These are phyloP conservation scores for Amphipyra tragopoginis DNA, from an alignment of 2,888 invertebrate species.

Conservation along the genomic window DNA sequence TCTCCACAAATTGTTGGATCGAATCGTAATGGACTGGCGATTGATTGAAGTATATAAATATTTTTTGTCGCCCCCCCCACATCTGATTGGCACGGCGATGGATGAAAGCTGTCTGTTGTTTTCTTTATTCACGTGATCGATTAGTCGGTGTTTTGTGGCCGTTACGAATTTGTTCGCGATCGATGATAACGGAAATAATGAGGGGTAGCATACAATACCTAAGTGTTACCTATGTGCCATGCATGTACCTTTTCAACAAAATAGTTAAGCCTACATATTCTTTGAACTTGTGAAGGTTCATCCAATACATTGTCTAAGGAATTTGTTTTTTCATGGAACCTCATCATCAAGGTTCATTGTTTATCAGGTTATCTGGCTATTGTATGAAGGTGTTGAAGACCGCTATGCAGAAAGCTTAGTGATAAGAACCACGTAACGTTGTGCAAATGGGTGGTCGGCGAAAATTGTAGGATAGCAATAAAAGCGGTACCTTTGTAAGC, in stretches of 20 bases:
- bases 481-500: slow-evolving; percentile 77
- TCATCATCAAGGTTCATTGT: slow-evolving; percentile 49
- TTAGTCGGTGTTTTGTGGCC: slow-evolving; percentile 44
- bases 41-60: slow-evolving; percentile 80
- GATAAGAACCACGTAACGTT: slow-evolving; percentile 74
- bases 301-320: slow-evolving; percentile 7
- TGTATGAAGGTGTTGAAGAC: slow-evolving; percentile 61
- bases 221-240: slow-evolving; percentile 23
- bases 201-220: slow-evolving; percentile 39
- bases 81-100: slow-evolving; percentile 86
- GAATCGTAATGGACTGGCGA: slow-evolving; percentile 83
- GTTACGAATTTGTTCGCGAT: slow-evolving; percentile 59
- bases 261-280: slow-evolving; percentile 14
- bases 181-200: slow-evolving; percentile 54
- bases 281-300: slow-evolving; percentile 12
- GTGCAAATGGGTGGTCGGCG: slow-evolving; percentile 80
- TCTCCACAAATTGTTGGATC: slow-evolving; percentile 83
- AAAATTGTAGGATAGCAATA: slow-evolving; percentile 71
- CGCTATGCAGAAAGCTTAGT: slow-evolving; percentile 63
- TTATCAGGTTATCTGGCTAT: slow-evolving; percentile 46
- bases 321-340: slow-evolving; percentile 30
- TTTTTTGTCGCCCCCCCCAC: slow-evolving; percentile 65
- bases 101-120: slow-evolving; percentile 80
- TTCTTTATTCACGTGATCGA: slow-evolving; percentile 72
- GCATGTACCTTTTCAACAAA: slow-evolving; percentile 16